phyloP scores from a whole-genome alignment of 2,888 invertebrate species.

The Rosalia funebris region DNA sequence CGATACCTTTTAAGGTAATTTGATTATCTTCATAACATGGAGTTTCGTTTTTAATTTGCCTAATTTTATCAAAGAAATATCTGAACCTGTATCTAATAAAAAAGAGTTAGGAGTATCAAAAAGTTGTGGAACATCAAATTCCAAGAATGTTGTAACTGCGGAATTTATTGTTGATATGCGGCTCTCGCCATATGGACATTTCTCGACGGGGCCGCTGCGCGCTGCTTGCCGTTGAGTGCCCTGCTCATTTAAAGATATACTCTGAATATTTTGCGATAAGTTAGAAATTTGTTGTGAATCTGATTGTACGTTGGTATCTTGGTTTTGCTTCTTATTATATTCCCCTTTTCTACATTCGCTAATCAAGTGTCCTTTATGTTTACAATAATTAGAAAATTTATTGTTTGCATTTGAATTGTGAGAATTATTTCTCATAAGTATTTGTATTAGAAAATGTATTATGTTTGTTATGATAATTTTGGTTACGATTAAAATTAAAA shows the following conservation, averaged over 20 bases:
- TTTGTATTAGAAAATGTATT: not conserved
- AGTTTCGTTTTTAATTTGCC: conserved; percentile 18
- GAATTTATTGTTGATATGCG: conserved; percentile 29
- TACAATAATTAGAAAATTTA: conserved; percentile 37
- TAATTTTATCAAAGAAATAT: conserved; percentile 27
- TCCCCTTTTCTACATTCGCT: conserved; percentile 37
- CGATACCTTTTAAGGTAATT: conserved; percentile 30
- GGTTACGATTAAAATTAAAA: not conserved
- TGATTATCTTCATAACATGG: conserved; percentile 10
- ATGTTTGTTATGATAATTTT: not conserved
- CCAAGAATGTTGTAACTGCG: conserved; percentile 13
- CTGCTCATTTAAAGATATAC: conserved; percentile 14
- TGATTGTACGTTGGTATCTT: conserved; percentile 5
- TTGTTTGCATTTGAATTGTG: not conserved
- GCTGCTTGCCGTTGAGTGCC: conserved; percentile 4
- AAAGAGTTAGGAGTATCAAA: conserved; percentile 11
- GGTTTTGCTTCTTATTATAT: conserved; percentile 32
- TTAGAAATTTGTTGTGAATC: not conserved
- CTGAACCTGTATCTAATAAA: conserved; percentile 30
- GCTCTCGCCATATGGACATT: conserved; percentile 15
- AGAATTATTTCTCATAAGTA: not conserved
- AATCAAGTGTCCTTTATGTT: conserved; percentile 38
- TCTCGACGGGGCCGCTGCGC: conserved; percentile 25
- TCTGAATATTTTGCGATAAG: not conserved
- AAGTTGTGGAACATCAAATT: conserved; percentile 3